Evolutionary conservation across 1,140 invertebrate species (phyloP), one percentile per base, ranked within the genome.

Genomic region (Xylocopa sonorina): DNA sequence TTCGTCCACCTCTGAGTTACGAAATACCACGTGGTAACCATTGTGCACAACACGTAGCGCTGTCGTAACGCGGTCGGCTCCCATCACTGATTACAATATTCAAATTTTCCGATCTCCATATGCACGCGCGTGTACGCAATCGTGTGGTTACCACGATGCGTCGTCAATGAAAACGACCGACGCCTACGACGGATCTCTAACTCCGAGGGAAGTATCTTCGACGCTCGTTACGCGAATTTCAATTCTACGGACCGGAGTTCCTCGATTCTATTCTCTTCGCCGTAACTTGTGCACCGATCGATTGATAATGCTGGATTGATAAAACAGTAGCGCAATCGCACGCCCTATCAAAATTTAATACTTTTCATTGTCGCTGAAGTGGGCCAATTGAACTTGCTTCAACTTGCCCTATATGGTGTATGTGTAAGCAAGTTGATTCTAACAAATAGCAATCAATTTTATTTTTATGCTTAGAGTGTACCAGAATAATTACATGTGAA

Each of bases 81-180:
- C 27, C 63, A 43, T 53, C 79, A 62, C 72, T 76, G 68, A 85
- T 85, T 85, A 84, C 83, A 85, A 84, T 85, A 85, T 85, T 84
- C 82, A 85, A 85, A 85, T 85, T 77, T 84, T 85, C 78, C 78
- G 77, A 85, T 85, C 57, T 84, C 71, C 68, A 84, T 84, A 85
- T 78, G 58, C 55, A 77, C 77, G 71, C 41, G 57, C 57, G 38
- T 74, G 50, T 74, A 69, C 51, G 46, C 48, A 51, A 29, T 24
- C 9, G 29, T 50, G 27, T 5, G 60, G 32, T n/a, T 29, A 74
- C 34, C n/a, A 32, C 24, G 58, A 50, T 55, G 34, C 34, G 48
- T 53, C 48, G 34, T 12, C 48, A 24, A 53, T 66, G 60, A 63
- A 55, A 75, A 27, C 60, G 46, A 27, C 21, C 71, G 27, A 34